Percentiles rank a stretch among this genome's conserved stretches.
These are phyloP conservation scores for Chiloscyllium plagiosum DNA, from an alignment of 2,113 vertebrate species.

Conservation along the genomic window DNA sequence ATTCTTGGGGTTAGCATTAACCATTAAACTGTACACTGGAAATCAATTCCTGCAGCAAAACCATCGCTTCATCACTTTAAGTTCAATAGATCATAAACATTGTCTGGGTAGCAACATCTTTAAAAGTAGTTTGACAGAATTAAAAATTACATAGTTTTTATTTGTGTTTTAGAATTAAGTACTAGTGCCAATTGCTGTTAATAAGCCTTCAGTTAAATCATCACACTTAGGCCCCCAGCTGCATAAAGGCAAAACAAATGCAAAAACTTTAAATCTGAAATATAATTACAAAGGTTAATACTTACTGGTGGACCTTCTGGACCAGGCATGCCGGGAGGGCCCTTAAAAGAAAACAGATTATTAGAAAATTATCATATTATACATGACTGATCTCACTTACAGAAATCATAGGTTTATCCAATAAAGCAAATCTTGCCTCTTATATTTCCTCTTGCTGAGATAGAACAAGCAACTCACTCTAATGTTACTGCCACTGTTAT, in stretches of 20 bases:
- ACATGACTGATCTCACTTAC: not conserved
- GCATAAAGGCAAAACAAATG: not conserved
- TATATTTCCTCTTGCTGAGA: not conserved
- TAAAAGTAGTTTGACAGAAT: not conserved
- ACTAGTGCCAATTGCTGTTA: not conserved
- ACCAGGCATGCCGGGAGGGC: slow-evolving; percentile 68
- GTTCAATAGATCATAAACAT: not conserved
- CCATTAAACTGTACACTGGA: too few relatives aligned
- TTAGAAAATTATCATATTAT: not conserved
- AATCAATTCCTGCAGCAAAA: too few relatives aligned
- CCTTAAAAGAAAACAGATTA: slow-evolving; percentile 46
- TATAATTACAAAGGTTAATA: slow-evolving; percentile 31
- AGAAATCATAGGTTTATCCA: not conserved
- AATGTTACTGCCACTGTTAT: not conserved
- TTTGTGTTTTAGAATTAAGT: not conserved
- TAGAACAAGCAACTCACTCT: not conserved
- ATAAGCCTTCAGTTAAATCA: not conserved
- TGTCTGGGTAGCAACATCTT: not conserved
- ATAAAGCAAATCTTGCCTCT: not conserved
- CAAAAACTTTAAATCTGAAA: not conserved
- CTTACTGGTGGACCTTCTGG: slow-evolving; percentile 59
- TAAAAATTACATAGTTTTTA: not conserved
- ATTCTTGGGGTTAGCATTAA: too few relatives aligned
- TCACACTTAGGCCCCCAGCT: not conserved
- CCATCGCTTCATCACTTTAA: not conserved